These are phyloP conservation scores for Neopipo cinnamomea DNA, from an alignment of 2,113 vertebrate genomes.

Conservation along the genomic window DNA sequence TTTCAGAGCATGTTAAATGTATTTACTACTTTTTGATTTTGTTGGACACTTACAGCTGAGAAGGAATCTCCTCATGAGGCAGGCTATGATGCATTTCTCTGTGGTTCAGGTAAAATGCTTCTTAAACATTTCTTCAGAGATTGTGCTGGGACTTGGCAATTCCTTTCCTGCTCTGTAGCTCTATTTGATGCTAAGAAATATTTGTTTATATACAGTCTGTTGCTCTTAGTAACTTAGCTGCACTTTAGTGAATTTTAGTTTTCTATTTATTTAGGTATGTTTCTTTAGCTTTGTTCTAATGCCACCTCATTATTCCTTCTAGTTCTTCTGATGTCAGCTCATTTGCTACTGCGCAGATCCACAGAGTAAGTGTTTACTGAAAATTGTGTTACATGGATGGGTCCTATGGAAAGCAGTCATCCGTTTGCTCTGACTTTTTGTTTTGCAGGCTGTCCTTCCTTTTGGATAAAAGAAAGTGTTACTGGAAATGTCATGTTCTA, in stretches of 20 bases:
- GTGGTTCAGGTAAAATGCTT: slow-evolving; percentile 72
- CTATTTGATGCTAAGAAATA: not conserved
- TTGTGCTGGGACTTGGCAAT: not conserved
- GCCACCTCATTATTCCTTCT: not conserved
- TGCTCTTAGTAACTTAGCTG: not conserved
- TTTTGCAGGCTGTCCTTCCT: not conserved
- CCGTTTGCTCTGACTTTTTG: not conserved
- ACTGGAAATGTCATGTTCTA: slow-evolving; percentile 30
- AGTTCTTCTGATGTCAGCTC: slow-evolving; percentile 77
- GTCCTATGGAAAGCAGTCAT: not conserved
- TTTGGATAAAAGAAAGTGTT: slow-evolving; percentile 18
- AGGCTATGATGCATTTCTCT: slow-evolving; percentile 78
- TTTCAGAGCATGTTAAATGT: not conserved
- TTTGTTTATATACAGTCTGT: not conserved
- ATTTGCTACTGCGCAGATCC: slow-evolving; percentile 61
- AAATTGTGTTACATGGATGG: not conserved
- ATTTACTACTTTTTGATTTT: not conserved
- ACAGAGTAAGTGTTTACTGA: slow-evolving; percentile 35
- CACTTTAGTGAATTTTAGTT: not conserved
- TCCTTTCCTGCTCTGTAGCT: not conserved
- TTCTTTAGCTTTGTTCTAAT: not conserved
- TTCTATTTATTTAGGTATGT: not conserved
- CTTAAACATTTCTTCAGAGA: not conserved
- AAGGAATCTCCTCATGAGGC: slow-evolving; percentile 73
- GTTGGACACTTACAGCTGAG: slow-evolving; percentile 39